Percentiles rank a stretch among this genome's conserved stretches.
Evolutionary conservation across 1,140 invertebrate genomes (phyloP).

Genomic region (Notospermus geniculatus): DNA sequence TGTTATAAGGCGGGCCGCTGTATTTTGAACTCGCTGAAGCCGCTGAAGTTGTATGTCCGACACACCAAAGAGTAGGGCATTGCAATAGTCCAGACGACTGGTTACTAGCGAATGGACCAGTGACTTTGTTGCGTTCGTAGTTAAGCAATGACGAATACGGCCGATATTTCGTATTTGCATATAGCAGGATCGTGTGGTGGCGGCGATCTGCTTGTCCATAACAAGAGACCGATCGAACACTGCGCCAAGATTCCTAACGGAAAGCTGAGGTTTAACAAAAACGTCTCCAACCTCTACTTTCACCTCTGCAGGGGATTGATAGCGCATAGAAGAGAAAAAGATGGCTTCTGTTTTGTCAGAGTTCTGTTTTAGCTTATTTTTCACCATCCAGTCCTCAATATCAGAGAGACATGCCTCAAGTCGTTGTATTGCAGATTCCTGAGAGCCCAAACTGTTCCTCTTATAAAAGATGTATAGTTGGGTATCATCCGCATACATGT

Average conservation of each 20-base stretch:
- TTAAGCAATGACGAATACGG: neutral
- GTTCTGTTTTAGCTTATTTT: too few species aligned
- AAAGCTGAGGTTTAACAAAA: neutral
- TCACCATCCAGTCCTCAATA: too few species aligned
- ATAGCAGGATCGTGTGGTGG: neutral
- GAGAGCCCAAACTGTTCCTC: too few species aligned
- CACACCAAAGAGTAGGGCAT: constrained; percentile 6
- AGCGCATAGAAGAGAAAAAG: too few species aligned
- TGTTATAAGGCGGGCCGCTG: constrained; percentile 14
- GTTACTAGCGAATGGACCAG: constrained; percentile 2
- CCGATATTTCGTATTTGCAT: constrained; percentile 1
- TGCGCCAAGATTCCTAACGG: neutral
- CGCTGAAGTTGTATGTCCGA: neutral
- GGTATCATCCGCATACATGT: too few species aligned
- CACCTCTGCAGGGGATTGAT: too few species aligned
- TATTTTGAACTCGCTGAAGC: constrained; percentile 2
- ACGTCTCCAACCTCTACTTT: too few species aligned
- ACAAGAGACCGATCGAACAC: neutral
- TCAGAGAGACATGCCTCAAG: too few species aligned
- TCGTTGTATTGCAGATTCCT: too few species aligned
- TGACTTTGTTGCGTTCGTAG: neutral
- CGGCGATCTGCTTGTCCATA: neutral
- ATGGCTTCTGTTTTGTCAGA: too few species aligned
- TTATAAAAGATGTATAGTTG: too few species aligned
- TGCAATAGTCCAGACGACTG: neutral